Percentiles rank a stretch among this genome's conserved stretches.
phyloP scores from a whole-genome alignment of 2,797 vertebrate species.

The Aldrovandia affinis region DNA sequence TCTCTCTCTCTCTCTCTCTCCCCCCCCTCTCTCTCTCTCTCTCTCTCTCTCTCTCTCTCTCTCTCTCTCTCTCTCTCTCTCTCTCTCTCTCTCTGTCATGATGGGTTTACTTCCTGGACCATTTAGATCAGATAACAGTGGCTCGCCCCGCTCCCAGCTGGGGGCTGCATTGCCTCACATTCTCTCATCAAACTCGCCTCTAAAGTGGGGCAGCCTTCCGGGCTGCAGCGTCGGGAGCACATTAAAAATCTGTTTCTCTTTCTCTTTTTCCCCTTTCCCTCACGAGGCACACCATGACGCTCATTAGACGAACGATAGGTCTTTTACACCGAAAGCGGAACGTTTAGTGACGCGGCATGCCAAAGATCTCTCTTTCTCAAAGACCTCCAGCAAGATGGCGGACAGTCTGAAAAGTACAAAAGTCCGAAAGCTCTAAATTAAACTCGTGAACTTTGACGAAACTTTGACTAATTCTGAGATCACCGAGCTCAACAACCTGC shows the following conservation, averaged over 20 bases:
- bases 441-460: no score
- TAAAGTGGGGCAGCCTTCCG: conserved; percentile 56
- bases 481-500: no score
- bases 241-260: neutral
- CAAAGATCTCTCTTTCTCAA: no score
- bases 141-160: conserved; percentile 63
- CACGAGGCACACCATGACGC: neutral
- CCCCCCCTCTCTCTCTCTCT: neutral
- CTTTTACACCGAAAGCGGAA: no score
- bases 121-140: conserved; percentile 75
- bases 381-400: no score
- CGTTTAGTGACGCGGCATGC: no score
- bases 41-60: neutral
- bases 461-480: no score
- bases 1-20: no score
- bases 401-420: no score
- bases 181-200: conserved; percentile 71
- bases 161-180: conserved; percentile 68
- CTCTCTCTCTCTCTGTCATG: neutral
- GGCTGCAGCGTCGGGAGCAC: neutral
- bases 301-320: no score
- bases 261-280: no score
- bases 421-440: no score
- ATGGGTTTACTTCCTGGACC: conserved; percentile 37
- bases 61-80: conserved; percentile 20